These are phyloP conservation scores for Oncorhynchus kisutch DNA, from an alignment of 2,113 vertebrate genomes.

Conservation along the genomic window DNA sequence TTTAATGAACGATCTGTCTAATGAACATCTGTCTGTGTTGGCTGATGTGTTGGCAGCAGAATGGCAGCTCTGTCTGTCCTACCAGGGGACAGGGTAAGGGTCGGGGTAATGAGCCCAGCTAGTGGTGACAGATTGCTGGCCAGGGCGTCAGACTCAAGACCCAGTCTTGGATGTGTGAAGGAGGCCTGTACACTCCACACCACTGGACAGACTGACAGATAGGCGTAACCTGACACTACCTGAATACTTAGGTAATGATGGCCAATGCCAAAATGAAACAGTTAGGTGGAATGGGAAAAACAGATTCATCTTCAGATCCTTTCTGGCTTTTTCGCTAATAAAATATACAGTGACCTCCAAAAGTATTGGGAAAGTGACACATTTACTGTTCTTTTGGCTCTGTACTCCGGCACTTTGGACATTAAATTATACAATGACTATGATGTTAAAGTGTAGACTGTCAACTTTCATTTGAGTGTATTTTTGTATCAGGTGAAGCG, in stretches of 20 bases:
- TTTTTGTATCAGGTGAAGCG: no score
- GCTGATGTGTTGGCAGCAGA: constrained; percentile 47
- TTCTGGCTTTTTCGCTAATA: background rate
- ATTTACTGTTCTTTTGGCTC: no score
- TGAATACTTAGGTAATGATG: constrained; percentile 1
- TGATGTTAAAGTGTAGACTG: no score
- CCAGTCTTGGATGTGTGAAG: constrained; percentile 21
- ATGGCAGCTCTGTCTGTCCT: constrained; percentile 34
- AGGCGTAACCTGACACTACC: background rate
- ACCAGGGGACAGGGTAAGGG: constrained; percentile 41
- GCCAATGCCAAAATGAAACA: background rate
- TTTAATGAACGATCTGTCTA: constrained; percentile 43
- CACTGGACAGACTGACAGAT: background rate
- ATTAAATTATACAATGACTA: no score
- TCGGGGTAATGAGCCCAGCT: constrained; percentile 64
- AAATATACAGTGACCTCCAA: no score
- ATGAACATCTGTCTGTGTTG: constrained; percentile 66
- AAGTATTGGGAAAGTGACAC: no score
- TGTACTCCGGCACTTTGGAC: no score
- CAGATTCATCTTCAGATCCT: constrained; percentile 8
- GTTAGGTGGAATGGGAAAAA: constrained; percentile 5
- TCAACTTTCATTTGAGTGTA: no score
- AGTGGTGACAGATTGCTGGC: constrained; percentile 61
- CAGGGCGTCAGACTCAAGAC: background rate
- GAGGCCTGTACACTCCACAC: constrained; percentile 25